A percentile compares a stretch with the other conserved stretches of the same genome.
phyloP scores from a whole-genome alignment of 1,140 invertebrate species.

The Drosophila rufa region DNA sequence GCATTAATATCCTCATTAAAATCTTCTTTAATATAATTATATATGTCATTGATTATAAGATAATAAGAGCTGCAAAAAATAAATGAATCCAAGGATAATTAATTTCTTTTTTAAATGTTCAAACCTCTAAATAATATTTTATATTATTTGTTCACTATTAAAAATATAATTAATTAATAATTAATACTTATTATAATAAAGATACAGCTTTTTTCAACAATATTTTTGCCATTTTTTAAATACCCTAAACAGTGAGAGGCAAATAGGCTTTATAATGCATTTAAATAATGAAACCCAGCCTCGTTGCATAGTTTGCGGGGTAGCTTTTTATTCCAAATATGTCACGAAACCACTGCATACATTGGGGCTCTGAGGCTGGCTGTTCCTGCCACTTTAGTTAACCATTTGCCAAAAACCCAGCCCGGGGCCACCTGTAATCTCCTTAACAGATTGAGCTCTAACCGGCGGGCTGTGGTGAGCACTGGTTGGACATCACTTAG shows the following conservation, averaged over 20 bases:
- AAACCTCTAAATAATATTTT: neutral
- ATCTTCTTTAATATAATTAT: too few relatives aligned
- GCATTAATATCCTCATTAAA: too few relatives aligned
- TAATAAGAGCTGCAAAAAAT: too few relatives aligned
- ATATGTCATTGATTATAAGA: neutral
- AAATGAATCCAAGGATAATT: too few relatives aligned
- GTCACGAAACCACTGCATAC: constrained; percentile 23
- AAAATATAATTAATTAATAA: neutral
- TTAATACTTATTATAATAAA: too few relatives aligned
- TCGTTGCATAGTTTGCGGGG: constrained; percentile 25
- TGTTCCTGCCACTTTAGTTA: constrained; percentile 4
- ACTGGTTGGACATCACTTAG: constrained; percentile 44
- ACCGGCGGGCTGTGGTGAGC: constrained; percentile 18
- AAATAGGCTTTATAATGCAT: neutral
- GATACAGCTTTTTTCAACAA: too few relatives aligned
- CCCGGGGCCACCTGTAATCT: constrained; percentile 31
- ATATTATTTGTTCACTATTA: neutral
- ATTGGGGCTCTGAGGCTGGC: constrained; percentile 17
- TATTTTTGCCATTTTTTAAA: neutral
- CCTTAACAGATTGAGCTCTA: constrained; percentile 37
- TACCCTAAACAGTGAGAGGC: neutral
- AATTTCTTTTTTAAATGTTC: too few relatives aligned
- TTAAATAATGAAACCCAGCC: neutral
- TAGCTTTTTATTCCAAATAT: neutral
- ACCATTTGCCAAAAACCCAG: constrained; percentile 5